Base-by-base conservation (phyloP, 1,140 invertebrate species). In the Eumeta japonica region DNA sequence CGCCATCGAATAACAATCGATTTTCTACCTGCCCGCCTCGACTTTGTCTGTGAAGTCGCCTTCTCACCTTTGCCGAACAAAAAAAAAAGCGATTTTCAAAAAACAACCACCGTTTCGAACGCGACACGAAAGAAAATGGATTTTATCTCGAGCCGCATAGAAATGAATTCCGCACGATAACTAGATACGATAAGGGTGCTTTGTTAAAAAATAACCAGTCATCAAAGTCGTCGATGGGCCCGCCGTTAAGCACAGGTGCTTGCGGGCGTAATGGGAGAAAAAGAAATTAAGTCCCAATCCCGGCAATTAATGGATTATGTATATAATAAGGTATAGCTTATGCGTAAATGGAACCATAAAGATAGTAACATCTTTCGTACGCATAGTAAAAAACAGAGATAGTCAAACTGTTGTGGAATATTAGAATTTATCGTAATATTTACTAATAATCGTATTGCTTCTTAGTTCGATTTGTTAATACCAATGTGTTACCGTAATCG, bases 121-220 rank as follows among this genome's bases (percentile, higher is more conserved):
- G n/a, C n/a, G n/a, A n/a, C n/a, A n/a, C n/a, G n/a, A n/a, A n/a
- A n/a, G n/a, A n/a, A n/a, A n/a, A n/a, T n/a, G n/a, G n/a, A n/a
- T n/a, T n/a, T n/a, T n/a, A n/a, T n/a, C n/a, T n/a, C n/a, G n/a
- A n/a, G n/a, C n/a, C n/a, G n/a, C n/a, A n/a, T n/a, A n/a, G n/a
- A n/a, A n/a, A n/a, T n/a, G n/a, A n/a, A n/a, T n/a, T n/a, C n/a
- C n/a, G n/a, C n/a, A n/a, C n/a, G n/a, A n/a, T n/a, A n/a, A n/a
- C n/a, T n/a, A n/a, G n/a, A n/a, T n/a, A n/a, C n/a, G 39, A 30
- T 28, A 27, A 1, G 3, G n/a, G 10, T 53, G 64, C 61, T 66
- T 70, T 64, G 49, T 57, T 46, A 37, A 56, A 57, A 64, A 64
- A 66, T 62, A 60, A 58, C 61, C 47, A 66, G 61, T 70, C 65